phyloP scores from a whole-genome alignment of 1,140 invertebrate genomes.

The Dryas iulia region DNA sequence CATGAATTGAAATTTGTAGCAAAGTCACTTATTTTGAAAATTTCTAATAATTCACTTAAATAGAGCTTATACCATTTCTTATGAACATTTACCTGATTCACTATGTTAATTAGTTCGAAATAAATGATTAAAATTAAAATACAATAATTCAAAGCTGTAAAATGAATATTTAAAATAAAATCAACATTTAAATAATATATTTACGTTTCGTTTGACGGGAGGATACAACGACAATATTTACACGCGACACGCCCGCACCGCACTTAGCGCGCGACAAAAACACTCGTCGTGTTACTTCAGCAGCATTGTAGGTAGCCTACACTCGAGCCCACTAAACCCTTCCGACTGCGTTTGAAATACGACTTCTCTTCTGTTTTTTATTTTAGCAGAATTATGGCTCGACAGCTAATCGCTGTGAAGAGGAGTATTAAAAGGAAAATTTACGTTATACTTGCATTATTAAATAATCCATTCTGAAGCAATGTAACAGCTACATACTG shows the following conservation, averaged over 20 bases:
- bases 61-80: too few relatives aligned
- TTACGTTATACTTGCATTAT: too few relatives aligned
- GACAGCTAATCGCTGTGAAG: background rate
- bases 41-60: too few relatives aligned
- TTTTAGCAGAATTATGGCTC: background rate
- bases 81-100: too few relatives aligned
- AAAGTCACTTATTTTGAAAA: background rate
- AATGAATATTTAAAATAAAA: too few relatives aligned
- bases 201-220: slow-evolving; percentile 11
- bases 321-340: slow-evolving; percentile 55
- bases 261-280: slow-evolving; percentile 54
- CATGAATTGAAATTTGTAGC: background rate
- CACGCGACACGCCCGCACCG: slow-evolving; percentile 50
- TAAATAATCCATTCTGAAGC: background rate
- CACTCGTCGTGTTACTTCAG: slow-evolving; percentile 61
- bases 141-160: too few relatives aligned
- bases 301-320: slow-evolving; percentile 64
- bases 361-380: slow-evolving; percentile 18
- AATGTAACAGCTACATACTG: background rate
- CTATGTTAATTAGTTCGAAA: too few relatives aligned
- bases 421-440: background rate
- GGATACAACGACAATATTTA: slow-evolving; percentile 54
- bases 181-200: background rate
- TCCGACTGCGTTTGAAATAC: slow-evolving; percentile 39
- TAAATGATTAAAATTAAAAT: too few relatives aligned